Conservation (phyloP, 92 coral and sea anemone genomes). For the Epizoanthus stellaris region DNA sequence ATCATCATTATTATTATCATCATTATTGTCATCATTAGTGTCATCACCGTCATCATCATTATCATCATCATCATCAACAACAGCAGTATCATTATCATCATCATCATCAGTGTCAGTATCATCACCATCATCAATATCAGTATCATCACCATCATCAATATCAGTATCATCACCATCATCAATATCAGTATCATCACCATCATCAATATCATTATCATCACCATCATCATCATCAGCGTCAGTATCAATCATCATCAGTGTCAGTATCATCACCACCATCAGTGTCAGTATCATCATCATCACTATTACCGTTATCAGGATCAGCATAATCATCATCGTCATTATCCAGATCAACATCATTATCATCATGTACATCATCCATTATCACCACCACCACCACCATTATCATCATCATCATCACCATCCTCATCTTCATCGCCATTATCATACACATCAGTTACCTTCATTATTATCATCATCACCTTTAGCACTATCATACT, state of each 20-base stretch:
- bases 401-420: background rate
- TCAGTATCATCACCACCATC: background rate
- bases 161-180: background rate
- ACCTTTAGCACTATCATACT: constrained; percentile 20
- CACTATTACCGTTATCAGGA: background rate
- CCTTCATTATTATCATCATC: background rate
- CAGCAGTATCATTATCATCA: background rate
- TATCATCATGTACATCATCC: background rate
- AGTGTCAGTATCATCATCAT: background rate
- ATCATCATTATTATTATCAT: background rate
- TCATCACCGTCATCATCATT: background rate
- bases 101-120: background rate
- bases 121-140: background rate
- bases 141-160: background rate
- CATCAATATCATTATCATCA: background rate
- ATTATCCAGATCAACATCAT: background rate
- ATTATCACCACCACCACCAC: background rate
- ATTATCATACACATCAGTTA: background rate
- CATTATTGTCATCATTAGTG: background rate
- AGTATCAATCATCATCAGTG: background rate
- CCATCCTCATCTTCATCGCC: background rate
- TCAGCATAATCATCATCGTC: background rate
- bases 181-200: background rate
- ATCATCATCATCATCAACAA: background rate
- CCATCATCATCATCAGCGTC: background rate